Conservation (phyloP, 2,797 vertebrate genomes). For the Mareca penelope region DNA sequence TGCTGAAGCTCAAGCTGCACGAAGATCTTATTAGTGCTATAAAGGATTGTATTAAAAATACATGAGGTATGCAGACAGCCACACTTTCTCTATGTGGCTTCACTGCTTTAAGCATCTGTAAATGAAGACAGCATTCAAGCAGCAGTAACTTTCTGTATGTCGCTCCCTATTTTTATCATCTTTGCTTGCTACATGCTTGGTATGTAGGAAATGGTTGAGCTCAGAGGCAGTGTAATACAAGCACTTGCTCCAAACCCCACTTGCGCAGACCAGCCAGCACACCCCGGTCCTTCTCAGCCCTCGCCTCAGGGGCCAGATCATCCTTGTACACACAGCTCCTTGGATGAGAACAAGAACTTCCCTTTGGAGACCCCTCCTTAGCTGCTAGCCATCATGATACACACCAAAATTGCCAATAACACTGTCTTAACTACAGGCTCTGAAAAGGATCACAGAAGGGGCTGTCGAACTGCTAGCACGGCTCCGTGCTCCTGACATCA, state of each 20-base stretch:
- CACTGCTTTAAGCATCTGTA: background rate
- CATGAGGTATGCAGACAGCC: background rate
- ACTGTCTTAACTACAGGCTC: rapidly evolving
- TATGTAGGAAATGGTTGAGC: background rate
- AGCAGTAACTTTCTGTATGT: rapidly evolving
- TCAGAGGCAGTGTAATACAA: rapidly evolving
- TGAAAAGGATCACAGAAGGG: too few species aligned
- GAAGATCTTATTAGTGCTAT: background rate
- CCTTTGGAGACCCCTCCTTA: background rate
- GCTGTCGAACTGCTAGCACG: rapidly evolving
- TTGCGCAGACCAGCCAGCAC: rapidly evolving
- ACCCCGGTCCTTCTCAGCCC: background rate
- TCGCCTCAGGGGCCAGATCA: background rate
- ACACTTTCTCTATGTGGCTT: background rate
- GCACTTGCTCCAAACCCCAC: background rate
- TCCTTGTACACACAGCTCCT: too few species aligned
- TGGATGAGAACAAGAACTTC: background rate
- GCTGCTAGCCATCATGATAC: rapidly evolving
- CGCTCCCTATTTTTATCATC: background rate
- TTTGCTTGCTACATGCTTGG: background rate
- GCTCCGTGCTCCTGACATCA: background rate
- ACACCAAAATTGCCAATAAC: background rate
- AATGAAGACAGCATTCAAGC: background rate
- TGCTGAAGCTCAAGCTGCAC: background rate
- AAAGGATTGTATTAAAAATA: background rate